Conservation (phyloP, 2,888 invertebrate species). For the Mactromeris polynyma region DNA sequence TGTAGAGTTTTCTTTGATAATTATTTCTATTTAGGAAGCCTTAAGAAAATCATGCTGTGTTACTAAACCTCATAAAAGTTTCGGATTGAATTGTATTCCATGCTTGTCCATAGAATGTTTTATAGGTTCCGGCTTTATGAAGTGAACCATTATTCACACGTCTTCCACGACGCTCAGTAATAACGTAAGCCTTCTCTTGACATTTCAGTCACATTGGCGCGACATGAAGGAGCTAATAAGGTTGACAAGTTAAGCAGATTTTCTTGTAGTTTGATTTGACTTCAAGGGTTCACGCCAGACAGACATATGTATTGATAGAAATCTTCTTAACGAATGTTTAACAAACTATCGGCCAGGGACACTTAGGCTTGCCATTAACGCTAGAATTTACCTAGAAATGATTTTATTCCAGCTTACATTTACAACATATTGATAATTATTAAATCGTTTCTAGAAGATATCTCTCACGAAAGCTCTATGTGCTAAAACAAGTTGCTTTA, state of each 20-base stretch:
- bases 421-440: too few relatives aligned
- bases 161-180: neutral
- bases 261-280: neutral
- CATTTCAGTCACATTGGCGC: neutral
- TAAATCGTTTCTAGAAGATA: too few relatives aligned
- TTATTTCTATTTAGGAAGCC: neutral
- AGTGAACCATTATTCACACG: neutral
- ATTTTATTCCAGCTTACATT: too few relatives aligned
- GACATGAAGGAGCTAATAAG: neutral
- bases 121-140: too few relatives aligned
- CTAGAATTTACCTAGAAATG: too few relatives aligned
- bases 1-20: neutral
- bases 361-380: too few relatives aligned
- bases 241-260: slow-evolving; percentile 8
- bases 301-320: too few relatives aligned
- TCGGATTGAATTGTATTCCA: neutral
- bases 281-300: neutral
- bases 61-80: neutral
- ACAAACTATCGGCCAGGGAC: too few relatives aligned
- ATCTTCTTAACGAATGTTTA: too few relatives aligned
- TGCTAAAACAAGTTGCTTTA: too few relatives aligned
- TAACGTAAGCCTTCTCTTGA: neutral
- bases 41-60: neutral
- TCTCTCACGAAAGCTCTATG: too few relatives aligned
- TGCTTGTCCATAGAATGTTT: neutral